These are phyloP conservation scores for Metellina segmentata DNA, from an alignment of 2,888 invertebrate genomes.

Conservation along the genomic window DNA sequence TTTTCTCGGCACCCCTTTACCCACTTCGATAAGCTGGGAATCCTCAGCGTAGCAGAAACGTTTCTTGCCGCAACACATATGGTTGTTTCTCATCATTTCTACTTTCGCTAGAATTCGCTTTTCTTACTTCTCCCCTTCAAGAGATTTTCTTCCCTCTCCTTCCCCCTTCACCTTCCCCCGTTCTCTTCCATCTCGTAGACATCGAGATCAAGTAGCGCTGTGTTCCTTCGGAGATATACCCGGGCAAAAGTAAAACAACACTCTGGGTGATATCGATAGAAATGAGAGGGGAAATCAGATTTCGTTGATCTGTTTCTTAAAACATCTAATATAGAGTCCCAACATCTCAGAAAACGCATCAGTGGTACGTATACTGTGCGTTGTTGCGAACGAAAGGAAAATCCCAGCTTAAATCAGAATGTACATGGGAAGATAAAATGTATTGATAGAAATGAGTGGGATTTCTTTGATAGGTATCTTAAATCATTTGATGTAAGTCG, in stretches of 20 bases:
- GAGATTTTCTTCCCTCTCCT: conserved; percentile 22
- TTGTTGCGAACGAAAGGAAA: no score
- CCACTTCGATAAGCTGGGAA: conserved; percentile 46
- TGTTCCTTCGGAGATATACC: not conserved
- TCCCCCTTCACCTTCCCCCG: not conserved
- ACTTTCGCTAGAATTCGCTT: conserved; percentile 41
- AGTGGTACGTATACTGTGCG: not conserved
- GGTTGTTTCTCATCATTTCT: conserved; percentile 73
- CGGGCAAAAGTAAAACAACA: conserved; percentile 45
- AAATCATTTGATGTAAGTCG: no score
- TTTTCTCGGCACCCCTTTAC: conserved; percentile 16
- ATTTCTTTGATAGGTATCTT: no score
- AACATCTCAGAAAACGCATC: not conserved
- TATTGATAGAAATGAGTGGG: no score
- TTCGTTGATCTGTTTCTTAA: conserved; percentile 47
- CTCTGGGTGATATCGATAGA: conserved; percentile 40
- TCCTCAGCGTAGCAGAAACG: conserved; percentile 53
- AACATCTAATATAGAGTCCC: conserved; percentile 37
- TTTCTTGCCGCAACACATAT: conserved; percentile 72
- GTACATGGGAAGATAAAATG: no score
- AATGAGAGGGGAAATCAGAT: conserved; percentile 43
- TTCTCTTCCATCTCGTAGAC: not conserved
- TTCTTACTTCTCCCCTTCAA: conserved; percentile 15
- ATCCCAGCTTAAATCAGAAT: no score
- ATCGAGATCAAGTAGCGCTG: conserved; percentile 20